A percentile compares a stretch with the other conserved stretches of the same genome.
Conservation (phyloP, 2,113 vertebrate species). For the Lanius ludovicianus region DNA sequence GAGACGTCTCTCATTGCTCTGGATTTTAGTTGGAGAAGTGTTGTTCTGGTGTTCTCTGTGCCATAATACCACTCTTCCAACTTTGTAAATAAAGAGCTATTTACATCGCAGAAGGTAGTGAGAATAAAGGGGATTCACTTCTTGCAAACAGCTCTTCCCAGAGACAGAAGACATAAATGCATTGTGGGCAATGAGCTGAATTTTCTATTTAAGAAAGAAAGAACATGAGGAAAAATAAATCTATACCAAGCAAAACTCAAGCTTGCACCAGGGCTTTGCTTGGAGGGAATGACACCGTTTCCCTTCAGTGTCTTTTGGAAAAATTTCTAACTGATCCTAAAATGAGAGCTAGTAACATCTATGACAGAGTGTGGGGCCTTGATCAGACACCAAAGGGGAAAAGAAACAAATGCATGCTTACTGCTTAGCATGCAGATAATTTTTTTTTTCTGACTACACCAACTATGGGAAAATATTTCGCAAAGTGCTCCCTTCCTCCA, state of each 20-base stretch:
- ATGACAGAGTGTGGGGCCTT: conserved; percentile 24
- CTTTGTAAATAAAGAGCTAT: conserved; percentile 73
- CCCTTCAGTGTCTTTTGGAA: conserved; percentile 20
- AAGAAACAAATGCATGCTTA: conserved; percentile 39
- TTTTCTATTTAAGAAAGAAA: background rate
- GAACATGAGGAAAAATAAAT: background rate
- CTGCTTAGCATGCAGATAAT: conserved; percentile 38
- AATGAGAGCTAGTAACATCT: conserved; percentile 44
- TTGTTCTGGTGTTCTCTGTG: conserved; percentile 48
- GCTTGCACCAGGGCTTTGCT: background rate
- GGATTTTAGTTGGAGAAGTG: conserved; percentile 60
- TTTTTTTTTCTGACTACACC: conserved; percentile 23
- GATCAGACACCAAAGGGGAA: conserved; percentile 52
- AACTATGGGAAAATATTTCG: conserved; percentile 59
- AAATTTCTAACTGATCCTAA: conserved; percentile 43
- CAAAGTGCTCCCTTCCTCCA: conserved; percentile 32
- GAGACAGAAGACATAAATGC: background rate
- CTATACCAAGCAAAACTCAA: background rate
- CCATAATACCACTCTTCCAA: conserved; percentile 67
- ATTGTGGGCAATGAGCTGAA: background rate
- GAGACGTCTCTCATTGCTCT: conserved; percentile 27
- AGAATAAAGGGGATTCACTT: conserved; percentile 60
- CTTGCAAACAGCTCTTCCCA: conserved; percentile 3
- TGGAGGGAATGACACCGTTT: conserved; percentile 9
- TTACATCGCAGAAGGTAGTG: conserved; percentile 54